A percentile compares a stretch with the other conserved stretches of the same genome.
phyloP scores from a whole-genome alignment of 2,113 vertebrate genomes.

The Etheostoma spectabile region DNA sequence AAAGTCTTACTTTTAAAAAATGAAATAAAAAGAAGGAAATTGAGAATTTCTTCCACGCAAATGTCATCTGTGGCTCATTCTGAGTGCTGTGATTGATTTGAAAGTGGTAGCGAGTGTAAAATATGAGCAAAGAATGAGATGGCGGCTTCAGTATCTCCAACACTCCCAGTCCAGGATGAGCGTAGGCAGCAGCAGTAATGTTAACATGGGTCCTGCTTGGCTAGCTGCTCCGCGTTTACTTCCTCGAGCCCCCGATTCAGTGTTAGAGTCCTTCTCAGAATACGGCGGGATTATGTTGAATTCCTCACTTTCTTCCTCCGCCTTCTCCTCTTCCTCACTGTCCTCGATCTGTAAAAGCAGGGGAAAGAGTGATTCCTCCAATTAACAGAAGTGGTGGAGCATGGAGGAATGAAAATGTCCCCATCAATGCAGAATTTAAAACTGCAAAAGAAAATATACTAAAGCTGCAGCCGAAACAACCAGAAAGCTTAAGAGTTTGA shows the following conservation, averaged over 20 bases:
- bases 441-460: slow-evolving; percentile 19
- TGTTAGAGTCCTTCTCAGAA: slow-evolving; percentile 78
- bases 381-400: slow-evolving; percentile 57
- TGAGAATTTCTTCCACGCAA: slow-evolving; percentile 45
- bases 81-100: slow-evolving; percentile 52
- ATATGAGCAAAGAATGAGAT: slow-evolving; percentile 30
- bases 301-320: slow-evolving; percentile 59
- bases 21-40: slow-evolving; percentile 10
- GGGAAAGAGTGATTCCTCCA: slow-evolving; percentile 55
- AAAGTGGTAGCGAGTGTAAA: slow-evolving; percentile 47
- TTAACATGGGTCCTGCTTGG: slow-evolving; percentile 48
- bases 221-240: slow-evolving; percentile 64
- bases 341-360: slow-evolving; percentile 74
- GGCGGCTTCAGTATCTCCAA: slow-evolving; percentile 59
- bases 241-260: slow-evolving; percentile 68
- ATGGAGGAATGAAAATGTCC: slow-evolving; percentile 31
- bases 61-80: slow-evolving; percentile 43
- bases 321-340: slow-evolving; percentile 69
- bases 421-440: slow-evolving; percentile 40
- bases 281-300: slow-evolving; percentile 80
- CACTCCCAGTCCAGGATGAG: slow-evolving; percentile 67
- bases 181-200: slow-evolving; percentile 67
- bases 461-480: slow-evolving; percentile 8
- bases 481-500: not conserved
- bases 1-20: slow-evolving; percentile 15